Percentiles rank a stretch among this genome's conserved stretches.
These are phyloP conservation scores for Gallinago nigripennis DNA, from an alignment of 2,797 vertebrate genomes.

Conservation along the genomic window DNA sequence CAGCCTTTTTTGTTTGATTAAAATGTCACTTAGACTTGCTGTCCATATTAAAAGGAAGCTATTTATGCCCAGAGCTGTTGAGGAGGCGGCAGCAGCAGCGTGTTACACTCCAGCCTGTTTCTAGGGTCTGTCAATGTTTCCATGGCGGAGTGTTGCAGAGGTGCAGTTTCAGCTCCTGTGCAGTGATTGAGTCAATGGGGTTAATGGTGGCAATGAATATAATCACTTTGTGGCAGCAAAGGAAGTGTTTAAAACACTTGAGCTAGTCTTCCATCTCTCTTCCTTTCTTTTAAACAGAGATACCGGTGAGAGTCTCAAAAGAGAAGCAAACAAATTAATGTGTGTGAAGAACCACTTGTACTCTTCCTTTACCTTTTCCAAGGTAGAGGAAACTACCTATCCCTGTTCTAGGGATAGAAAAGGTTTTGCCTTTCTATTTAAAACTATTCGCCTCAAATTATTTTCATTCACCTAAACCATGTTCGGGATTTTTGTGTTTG, in stretches of 20 bases:
- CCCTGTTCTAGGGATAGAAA: not conserved
- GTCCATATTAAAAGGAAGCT: slow-evolving; percentile 64
- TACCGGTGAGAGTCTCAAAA: not conserved
- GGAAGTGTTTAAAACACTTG: slow-evolving; percentile 2
- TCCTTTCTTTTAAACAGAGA: not conserved
- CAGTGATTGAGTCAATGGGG: slow-evolving; percentile 36
- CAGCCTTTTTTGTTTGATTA: slow-evolving; percentile 58
- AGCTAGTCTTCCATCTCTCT: not conserved
- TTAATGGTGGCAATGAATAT: slow-evolving; percentile 31
- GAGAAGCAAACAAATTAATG: not conserved
- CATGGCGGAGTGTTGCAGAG: not conserved
- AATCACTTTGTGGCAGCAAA: slow-evolving; percentile 16
- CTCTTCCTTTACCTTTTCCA: not conserved
- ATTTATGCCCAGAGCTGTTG: slow-evolving; percentile 55
- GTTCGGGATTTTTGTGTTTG: too few species aligned
- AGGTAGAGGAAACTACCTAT: not conserved
- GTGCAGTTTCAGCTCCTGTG: slow-evolving; percentile 29
- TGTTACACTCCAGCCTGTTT: slow-evolving; percentile 45
- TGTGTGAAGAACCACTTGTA: not conserved
- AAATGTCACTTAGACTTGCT: slow-evolving; percentile 67
- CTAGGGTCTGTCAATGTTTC: slow-evolving; percentile 6
- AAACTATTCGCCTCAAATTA: not conserved
- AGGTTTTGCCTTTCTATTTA: not conserved
- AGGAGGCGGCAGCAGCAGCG: slow-evolving; percentile 29
- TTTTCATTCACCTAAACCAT: not conserved